phyloP scores from a whole-genome alignment of 2,113 vertebrate species.

The Rhadina sibilatrix region DNA sequence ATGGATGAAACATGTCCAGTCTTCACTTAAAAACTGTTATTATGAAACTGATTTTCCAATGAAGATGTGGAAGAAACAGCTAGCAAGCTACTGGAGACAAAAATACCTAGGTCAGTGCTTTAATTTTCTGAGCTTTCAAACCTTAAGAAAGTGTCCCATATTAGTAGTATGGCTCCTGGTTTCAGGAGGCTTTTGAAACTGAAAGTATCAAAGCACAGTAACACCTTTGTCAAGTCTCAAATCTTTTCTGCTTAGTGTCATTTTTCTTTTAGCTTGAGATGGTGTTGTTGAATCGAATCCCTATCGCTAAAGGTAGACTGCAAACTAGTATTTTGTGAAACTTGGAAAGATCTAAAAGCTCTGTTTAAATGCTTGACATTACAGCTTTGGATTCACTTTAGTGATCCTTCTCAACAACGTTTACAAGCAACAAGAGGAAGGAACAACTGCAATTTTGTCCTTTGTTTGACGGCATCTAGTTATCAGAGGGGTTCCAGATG shows the following conservation, averaged over 20 bases:
- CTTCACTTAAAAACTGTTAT: neutral
- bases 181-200: neutral
- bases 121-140: neutral
- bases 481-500: neutral
- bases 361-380: neutral
- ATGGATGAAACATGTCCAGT: fast-evolving
- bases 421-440: neutral
- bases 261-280: neutral
- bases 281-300: neutral
- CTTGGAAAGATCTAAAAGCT: neutral
- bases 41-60: neutral
- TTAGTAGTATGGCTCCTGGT: neutral
- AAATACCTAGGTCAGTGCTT: neutral
- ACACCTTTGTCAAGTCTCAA: neutral
- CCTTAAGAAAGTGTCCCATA: neutral
- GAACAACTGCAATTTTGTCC: neutral
- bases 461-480: neutral
- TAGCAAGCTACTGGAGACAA: neutral
- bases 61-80: neutral
- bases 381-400: neutral
- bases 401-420: neutral
- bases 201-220: neutral
- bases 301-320: neutral
- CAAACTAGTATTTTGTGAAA: neutral
- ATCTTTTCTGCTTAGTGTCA: fast-evolving